Percentiles rank a stretch among this genome's conserved stretches.
phyloP scores from a whole-genome alignment of 2,113 vertebrate genomes.

The Poeciliopsis retropinna region DNA sequence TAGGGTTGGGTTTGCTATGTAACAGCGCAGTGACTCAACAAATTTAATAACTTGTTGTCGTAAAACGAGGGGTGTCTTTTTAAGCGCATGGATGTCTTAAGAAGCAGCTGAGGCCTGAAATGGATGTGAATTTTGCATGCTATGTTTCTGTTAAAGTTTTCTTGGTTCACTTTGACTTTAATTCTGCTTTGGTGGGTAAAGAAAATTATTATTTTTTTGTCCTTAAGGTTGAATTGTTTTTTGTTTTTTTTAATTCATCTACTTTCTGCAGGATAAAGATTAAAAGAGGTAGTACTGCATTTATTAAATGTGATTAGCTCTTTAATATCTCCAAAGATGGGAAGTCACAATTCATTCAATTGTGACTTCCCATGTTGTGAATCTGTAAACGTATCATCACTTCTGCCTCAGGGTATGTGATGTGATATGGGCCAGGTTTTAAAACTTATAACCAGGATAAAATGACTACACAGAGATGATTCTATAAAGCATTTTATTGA shows the following conservation, averaged over 20 bases:
- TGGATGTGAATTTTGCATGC: too few relatives aligned
- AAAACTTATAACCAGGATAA: conserved; percentile 6
- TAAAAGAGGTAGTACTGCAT: conserved; percentile 12
- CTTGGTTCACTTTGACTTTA: neutral
- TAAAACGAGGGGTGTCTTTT: too few relatives aligned
- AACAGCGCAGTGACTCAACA: too few relatives aligned
- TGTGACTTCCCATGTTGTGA: conserved; percentile 16
- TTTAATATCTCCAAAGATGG: conserved; percentile 19
- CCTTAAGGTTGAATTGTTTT: neutral
- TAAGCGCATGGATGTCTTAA: too few relatives aligned
- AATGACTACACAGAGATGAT: conserved; percentile 32
- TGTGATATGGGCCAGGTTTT: conserved; percentile 17
- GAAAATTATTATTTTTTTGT: neutral
- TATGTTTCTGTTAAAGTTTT: neutral
- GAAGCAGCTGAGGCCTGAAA: too few relatives aligned
- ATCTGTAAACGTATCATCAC: conserved; percentile 24
- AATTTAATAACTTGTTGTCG: too few relatives aligned
- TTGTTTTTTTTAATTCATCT: neutral
- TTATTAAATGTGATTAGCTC: conserved; percentile 51
- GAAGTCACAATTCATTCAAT: conserved; percentile 41
- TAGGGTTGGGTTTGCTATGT: too few relatives aligned
- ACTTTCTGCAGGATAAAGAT: neutral
- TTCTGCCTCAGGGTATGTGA: conserved; percentile 16
- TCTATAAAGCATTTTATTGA: conserved; percentile 25
- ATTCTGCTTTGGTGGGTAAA: neutral